Evolutionary conservation across 1,140 invertebrate genomes (phyloP), one percentile per base, ranked within the genome.

Genomic region (Anastrepha obliqua): DNA sequence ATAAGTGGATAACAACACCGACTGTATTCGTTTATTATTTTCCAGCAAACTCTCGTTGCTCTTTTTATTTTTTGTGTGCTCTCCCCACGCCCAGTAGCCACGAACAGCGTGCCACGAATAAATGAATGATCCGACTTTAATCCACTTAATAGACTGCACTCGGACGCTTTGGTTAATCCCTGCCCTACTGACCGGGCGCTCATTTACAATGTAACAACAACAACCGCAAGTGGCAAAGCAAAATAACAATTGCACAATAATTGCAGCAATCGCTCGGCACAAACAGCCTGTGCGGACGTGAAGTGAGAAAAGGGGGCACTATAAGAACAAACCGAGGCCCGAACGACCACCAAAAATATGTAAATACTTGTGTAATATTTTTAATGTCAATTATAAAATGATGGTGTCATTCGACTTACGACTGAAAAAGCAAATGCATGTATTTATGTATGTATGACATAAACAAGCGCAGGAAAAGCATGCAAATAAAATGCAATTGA

Each of bases 11-110:
- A 74, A 74, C 70, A 74, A 17, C 70, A 51, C 70, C 7, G 70
- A 74, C 70, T 47, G 44, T 74, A 47, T 74, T 74, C 70, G 47
- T 74, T 74, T 74, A 74, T 74, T 74, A 74, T 74, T 74, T 74
- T 74, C 47, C 29, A 29, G 29, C 29, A 47, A 74, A 74, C 44
- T 44, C 70, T 51, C 29, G 29, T 29, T 29, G 29, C 29, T 29
- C 42, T 47, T 51, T 17, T 8, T 44, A 17, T 74, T 74, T 15
- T 6, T 47, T 3, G 70, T 47, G 7, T 15, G 3, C 15, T 74
- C 44, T 51, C 1, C 70, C 7, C 44, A 2, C 11, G 3, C 15
- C 3, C 17, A 47, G 15, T 42, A 44, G 70, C 44, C 20, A 64
- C 60, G 17, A 64, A n/a, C 11, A 17, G 60, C 8, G 60, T n/a